Evolutionary conservation across 2,888 invertebrate species (phyloP), one percentile per base, ranked within the genome.

Genomic region (Andrena bicolor): DNA sequence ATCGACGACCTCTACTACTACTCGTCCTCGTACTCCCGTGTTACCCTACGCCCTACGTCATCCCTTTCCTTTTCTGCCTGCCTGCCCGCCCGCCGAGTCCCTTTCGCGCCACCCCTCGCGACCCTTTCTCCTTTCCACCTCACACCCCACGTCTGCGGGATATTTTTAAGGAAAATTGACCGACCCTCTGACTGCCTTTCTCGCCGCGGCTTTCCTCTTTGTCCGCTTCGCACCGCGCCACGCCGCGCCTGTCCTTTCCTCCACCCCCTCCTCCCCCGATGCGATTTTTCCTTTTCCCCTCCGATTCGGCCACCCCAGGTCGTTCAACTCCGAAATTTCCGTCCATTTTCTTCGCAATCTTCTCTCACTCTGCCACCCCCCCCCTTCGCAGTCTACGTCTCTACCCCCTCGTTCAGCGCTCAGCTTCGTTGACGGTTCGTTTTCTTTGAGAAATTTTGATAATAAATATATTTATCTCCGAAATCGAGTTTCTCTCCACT

Each of bases 1-100:
- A 93, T 93, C 93, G 93, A 93, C 93, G 92, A 92, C 91, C 92
- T 92, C 92, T 84, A 85, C 83, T 88, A 88, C 88, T 84, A 85
- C 85, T 79, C 80, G 76, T 79, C 69, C 83, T 80, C 66, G 72
- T 76, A 76, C 78, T 82, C 78, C 78, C 82, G 66, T 82, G 80
- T 79, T 82, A 82, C 79, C 79, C 87, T 85, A 91, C 56, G 56
- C 23, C 41, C 41, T 41, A 41, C 90, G 89, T 89, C 88, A 88
- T 89, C 84, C 89, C 86, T 78, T 76, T 85, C 76, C 84, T 70
- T 66, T 76, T 63, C 81, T 74, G 60, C 56, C 60, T 49, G 61
- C 70, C 56, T 74, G 77, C 66, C 81, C 71, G 53, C 53, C 66
- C 26, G 60, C 69, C 63, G 66, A 66, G 51, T 60, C 80, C 63